Evolutionary conservation across 2,113 vertebrate genomes (phyloP), one percentile per base, ranked within the genome.

Genomic region (Dicaeum eximium): DNA sequence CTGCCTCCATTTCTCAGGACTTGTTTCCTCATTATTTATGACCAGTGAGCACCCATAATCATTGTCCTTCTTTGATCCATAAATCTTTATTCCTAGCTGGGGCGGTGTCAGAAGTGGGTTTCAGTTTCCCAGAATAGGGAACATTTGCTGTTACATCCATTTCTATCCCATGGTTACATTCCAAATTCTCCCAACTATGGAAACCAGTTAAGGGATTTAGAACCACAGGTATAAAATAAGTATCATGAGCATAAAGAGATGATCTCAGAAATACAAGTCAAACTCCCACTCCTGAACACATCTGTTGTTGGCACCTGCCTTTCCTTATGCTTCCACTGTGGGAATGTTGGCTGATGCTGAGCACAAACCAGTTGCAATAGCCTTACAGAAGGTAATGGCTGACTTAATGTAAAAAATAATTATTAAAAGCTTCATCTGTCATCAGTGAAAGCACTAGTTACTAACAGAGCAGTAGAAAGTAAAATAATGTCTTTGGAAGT

Each of bases 401-500:
- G 61, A 58, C 40, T 90, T 91, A 71, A 84, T 67, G 33, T 83
- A 69, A 83, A 86, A 90, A 91, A 70, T 83, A 88, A 73, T 86
- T 81, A n/a, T 2, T 8, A 73, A 77, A 54, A 28, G 8, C 56
- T 88, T 88, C 58, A 56, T 81, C 65, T 88, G 19, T 60, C 56
- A 78, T 91, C 77, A 89, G 47, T 47, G 72, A 94, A 94, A 83
- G 47, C 70, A 58, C 27, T 56, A 51, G 33, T 71, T 93, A 70
- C 91, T 94, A 91, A 53, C 56, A 73, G 83, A 96, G 58, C 82
- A 62, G 75, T 73, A 51, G 75, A 84, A 86, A 77, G 56, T 65
- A 54, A 86, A 92, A 86, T 48, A 70, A 72, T 54, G 23, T 78
- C 71, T 94, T 83, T 90, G 72, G 73, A 86, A 88, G 60, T 62